These are phyloP conservation scores for Pseudochromis fuscus DNA, from an alignment of 2,797 vertebrate species.

Conservation along the genomic window DNA sequence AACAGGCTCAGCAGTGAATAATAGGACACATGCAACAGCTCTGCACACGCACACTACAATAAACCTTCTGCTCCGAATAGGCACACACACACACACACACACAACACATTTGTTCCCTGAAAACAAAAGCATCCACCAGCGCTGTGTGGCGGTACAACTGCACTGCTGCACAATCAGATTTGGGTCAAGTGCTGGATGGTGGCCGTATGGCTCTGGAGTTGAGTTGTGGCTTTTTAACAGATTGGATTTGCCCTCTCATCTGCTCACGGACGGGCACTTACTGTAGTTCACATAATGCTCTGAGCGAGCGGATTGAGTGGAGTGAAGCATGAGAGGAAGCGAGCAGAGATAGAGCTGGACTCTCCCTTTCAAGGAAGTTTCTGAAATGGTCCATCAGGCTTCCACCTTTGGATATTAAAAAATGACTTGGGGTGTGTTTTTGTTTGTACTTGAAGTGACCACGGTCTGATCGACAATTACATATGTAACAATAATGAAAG, in stretches of 20 bases:
- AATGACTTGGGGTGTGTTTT: not conserved
- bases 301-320: slow-evolving; percentile 40
- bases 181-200: slow-evolving; percentile 71
- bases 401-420: not conserved
- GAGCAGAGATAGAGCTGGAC: slow-evolving; percentile 28
- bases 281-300: slow-evolving; percentile 48
- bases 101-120: slow-evolving; percentile 27
- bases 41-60: slow-evolving; percentile 15
- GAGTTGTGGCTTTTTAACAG: slow-evolving; percentile 75
- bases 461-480: too few relatives aligned
- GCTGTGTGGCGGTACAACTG: slow-evolving; percentile 25
- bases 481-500: too few relatives aligned
- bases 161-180: slow-evolving; percentile 55
- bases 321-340: slow-evolving; percentile 30
- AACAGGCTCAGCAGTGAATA: slow-evolving; percentile 38
- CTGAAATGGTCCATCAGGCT: slow-evolving; percentile 1
- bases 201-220: slow-evolving; percentile 46
- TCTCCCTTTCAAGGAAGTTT: slow-evolving; percentile 32
- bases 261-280: slow-evolving; percentile 58
- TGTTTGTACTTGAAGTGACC: not conserved
- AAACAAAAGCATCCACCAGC: slow-evolving; percentile 35
- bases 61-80: slow-evolving; percentile 11
- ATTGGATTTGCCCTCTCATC: slow-evolving; percentile 74
- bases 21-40: slow-evolving; percentile 12
- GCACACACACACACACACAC: not conserved